Evolutionary conservation across 2,113 vertebrate species (phyloP), one percentile per base, ranked within the genome.

Genomic region (Ranitomeya variabilis): DNA sequence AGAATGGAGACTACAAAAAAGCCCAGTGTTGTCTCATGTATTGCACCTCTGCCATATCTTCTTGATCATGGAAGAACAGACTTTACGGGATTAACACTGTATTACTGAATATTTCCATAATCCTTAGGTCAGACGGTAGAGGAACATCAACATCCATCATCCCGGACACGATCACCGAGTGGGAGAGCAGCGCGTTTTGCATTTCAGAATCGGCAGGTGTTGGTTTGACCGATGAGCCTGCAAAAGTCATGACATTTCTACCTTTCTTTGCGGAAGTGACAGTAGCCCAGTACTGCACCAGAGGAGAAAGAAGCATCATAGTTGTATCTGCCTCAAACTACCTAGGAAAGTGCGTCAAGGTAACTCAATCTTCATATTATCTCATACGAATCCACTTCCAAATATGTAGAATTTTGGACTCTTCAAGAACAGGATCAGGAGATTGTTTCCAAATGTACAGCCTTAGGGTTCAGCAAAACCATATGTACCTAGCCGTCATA

Each of bases 211-310:
- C n/a, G 13, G 66, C 23, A 69, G 66, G 66, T 10, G 66, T 69
- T 10, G 66, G 66, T 13, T 12, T 69, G 4, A 73, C 69, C 69
- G 15, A 73, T 5, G 4, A 31, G 69, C 1, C 69, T 37, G 69
- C 69, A 73, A 73, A 14, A 1, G 2, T 37, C 13, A 15, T 3
- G 26, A 73, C 69, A 73, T 73, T 73, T 73, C 16, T 37, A 4
- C 26, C 69, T 37, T 73, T 97, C 92, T 97, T 97, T 59, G 93
- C 96, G 90, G 96, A 96, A 4, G 91, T 97, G 78, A 93, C 95
- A 3, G 60, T 97, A 74, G 96, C 96, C 1, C 96, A 96, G 88
- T 96, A 96, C 0, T 86, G 97, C 83, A 92, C 96, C 88, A 91
- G 90, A 71, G 95, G 95, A 86, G 96, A 97, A 91, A 92, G 91